A percentile compares a stretch with the other conserved stretches of the same genome.
phyloP scores from a whole-genome alignment of 2,888 invertebrate genomes.

The Eubasilissa splendida region DNA sequence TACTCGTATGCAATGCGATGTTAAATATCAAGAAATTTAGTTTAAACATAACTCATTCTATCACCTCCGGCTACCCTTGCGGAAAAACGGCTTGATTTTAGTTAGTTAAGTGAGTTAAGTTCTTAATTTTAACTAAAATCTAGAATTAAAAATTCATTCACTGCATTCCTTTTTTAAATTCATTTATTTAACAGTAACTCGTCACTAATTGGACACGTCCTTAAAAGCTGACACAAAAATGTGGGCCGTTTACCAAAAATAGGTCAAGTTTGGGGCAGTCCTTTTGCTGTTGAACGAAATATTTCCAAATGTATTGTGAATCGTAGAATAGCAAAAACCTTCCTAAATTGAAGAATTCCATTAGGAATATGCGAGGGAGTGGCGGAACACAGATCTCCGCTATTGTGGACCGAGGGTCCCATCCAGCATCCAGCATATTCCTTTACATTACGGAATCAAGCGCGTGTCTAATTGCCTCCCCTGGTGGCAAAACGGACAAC shows the following conservation, averaged over 20 bases:
- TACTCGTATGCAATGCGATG: no score
- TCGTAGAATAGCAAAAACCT: constrained; percentile 19
- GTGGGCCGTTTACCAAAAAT: constrained; percentile 1
- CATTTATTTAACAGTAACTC: no score
- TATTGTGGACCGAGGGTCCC: background rate
- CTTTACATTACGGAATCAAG: constrained; percentile 40
- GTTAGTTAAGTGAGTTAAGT: no score
- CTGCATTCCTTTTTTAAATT: no score
- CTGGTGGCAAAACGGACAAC: constrained; percentile 53
- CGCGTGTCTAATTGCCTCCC: constrained; percentile 55
- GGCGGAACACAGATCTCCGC: constrained; percentile 25
- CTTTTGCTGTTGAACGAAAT: constrained; percentile 25
- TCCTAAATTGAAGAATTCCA: constrained; percentile 33
- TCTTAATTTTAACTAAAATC: no score
- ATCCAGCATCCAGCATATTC: background rate
- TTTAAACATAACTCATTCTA: no score
- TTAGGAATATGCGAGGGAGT: constrained; percentile 18
- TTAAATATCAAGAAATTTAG: no score
- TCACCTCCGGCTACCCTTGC: no score
- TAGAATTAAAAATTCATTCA: no score
- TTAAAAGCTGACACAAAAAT: no score
- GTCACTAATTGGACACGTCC: no score
- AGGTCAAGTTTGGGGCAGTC: constrained; percentile 41
- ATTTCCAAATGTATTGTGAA: constrained; percentile 22
- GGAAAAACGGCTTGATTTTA: no score